Percentiles rank a stretch among this genome's conserved stretches.
phyloP scores from a whole-genome alignment of 2,113 vertebrate species.

The Coptodon rendalli region DNA sequence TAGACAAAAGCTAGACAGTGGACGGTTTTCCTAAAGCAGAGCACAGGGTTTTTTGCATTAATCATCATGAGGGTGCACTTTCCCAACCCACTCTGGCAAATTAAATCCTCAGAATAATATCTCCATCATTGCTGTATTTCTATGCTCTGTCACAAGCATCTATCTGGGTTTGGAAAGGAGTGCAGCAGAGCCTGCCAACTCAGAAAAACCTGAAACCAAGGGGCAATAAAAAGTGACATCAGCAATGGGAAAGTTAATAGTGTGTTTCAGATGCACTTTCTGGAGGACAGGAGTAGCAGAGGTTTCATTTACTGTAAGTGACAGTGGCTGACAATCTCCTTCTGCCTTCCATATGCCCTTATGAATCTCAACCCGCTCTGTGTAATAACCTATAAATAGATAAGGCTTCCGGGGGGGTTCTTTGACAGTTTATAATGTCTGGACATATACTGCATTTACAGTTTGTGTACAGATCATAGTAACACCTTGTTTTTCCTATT shows the following conservation, averaged over 20 bases:
- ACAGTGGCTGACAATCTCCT: slow-evolving; percentile 41
- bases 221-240: slow-evolving; percentile 67
- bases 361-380: slow-evolving; percentile 36
- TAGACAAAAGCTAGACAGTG: neutral
- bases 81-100: slow-evolving; percentile 60
- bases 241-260: slow-evolving; percentile 67
- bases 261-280: slow-evolving; percentile 66
- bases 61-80: slow-evolving; percentile 52
- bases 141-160: slow-evolving; percentile 42
- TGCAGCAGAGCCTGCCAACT: slow-evolving; percentile 47
- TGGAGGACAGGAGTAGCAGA: slow-evolving; percentile 31
- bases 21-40: neutral
- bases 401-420: neutral
- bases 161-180: slow-evolving; percentile 50
- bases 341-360: slow-evolving; percentile 28
- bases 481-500: slow-evolving; percentile 30
- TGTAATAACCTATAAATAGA: slow-evolving; percentile 47
- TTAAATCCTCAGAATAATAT: slow-evolving; percentile 60
- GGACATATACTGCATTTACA: neutral
- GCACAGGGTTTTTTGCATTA: slow-evolving; percentile 22
- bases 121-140: slow-evolving; percentile 59
- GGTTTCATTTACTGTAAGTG: slow-evolving; percentile 56
- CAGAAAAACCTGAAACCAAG: slow-evolving; percentile 45
- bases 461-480: slow-evolving; percentile 10
- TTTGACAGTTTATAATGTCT: neutral